Base-by-base conservation (phyloP, 2,113 vertebrate genomes). In the Rallus limicola region DNA sequence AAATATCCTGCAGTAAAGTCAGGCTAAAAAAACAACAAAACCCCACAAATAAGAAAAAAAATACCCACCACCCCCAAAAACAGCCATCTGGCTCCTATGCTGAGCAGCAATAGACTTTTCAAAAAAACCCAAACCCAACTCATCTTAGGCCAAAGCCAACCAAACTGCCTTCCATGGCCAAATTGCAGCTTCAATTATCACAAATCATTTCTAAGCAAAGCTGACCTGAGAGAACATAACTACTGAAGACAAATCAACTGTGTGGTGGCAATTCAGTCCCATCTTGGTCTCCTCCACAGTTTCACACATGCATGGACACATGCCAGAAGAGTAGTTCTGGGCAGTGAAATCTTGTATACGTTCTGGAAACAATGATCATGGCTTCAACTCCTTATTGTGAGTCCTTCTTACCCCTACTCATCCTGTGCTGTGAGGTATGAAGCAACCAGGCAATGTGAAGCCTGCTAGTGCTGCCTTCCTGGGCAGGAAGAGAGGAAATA, bases 301-400 rank as follows among this genome's bases (percentile, higher is more conserved):
- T 95, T 91, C 83, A 91, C 71, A 62, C 80, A 86, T 81, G 94
- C 93, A 90, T 86, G 88, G 91, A 90, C 76, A 71, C 93, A 88
- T 60, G 88, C 63, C 80, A 91, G 91, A 83, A 86, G 93, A 95
- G 92, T 93, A 95, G 71, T 92, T 96, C 68, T 92, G 94, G 82
- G 71, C 91, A 80, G 26, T 83, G 91, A 96, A 93, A 92, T 96
- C 55, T 90, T 93, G 34, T 77, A 74, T 90, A 38, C 3, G 0
- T 82, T 92, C 86, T 96, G 86, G 67, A 95, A 88, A 86, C 71
- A 92, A 29, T 95, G 86, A 62, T 83, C 86, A 48, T 92, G 83
- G 75, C 72, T 71, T 95, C 86, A 92, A 0, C 76, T 95, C 86
- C 59, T 86, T 95, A 44, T 90, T 93, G 86, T 65, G 93, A 74